phyloP scores from a whole-genome alignment of 1,140 invertebrate species.

The Galleria mellonella region DNA sequence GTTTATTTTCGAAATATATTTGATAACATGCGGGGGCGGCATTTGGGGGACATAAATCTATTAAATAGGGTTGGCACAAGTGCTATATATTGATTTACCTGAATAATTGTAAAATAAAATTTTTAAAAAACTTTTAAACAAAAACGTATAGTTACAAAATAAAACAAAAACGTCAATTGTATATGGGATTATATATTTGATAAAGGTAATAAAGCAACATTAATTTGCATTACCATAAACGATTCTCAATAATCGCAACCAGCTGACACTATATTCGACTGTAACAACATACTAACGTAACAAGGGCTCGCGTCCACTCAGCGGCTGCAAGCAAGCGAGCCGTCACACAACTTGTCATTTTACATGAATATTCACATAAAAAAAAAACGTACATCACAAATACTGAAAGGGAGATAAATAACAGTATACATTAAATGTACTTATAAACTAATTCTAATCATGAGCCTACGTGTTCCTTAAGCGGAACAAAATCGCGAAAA shows the following conservation, averaged over 20 bases:
- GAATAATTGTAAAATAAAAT: too few species aligned
- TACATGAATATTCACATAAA: slow-evolving; percentile 38
- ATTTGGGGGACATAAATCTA: too few species aligned
- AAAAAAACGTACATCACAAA: slow-evolving; percentile 57
- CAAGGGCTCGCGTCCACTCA: slow-evolving; percentile 40
- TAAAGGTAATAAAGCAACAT: slow-evolving; percentile 75
- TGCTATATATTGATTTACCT: too few species aligned
- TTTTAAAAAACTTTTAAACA: too few species aligned
- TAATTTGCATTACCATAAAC: slow-evolving; percentile 66
- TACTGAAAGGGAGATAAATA: slow-evolving; percentile 71
- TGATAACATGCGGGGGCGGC: too few species aligned
- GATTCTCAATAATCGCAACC: slow-evolving; percentile 41
- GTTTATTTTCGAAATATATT: too few species aligned
- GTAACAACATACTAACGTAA: slow-evolving; percentile 67
- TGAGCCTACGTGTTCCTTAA: slow-evolving; percentile 48
- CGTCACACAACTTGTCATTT: slow-evolving; percentile 17
- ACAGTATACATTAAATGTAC: slow-evolving; percentile 67
- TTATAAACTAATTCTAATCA: slow-evolving; percentile 62
- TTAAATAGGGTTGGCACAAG: too few species aligned
- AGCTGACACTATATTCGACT: slow-evolving; percentile 64
- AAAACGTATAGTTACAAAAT: neutral
- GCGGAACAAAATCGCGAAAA: slow-evolving; percentile 44
- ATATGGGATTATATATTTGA: slow-evolving; percentile 74
- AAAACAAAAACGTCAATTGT: slow-evolving; percentile 53
- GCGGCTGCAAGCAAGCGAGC: too few species aligned